Conservation (phyloP, 1,140 invertebrate genomes). For the Drosophila erecta region DNA sequence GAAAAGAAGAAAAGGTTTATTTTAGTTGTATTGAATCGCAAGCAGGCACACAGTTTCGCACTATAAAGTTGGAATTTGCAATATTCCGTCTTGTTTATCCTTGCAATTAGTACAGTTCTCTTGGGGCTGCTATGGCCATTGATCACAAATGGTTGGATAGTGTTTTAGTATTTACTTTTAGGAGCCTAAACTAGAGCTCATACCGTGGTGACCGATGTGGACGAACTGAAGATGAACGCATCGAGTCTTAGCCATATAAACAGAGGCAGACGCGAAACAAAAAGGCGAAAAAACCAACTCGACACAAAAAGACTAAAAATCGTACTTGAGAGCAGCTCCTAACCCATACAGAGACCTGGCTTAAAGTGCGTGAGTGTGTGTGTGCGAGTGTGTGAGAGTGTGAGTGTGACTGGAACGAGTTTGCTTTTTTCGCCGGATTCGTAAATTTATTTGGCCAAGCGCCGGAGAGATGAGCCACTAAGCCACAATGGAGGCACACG, state of each 20-base stretch:
- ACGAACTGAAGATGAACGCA: conserved; percentile 84
- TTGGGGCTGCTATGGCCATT: conserved; percentile 9
- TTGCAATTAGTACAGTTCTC: conserved; percentile 53
- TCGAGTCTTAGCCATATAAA: conserved; percentile 83
- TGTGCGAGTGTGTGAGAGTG: too few relatives aligned
- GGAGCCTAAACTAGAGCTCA: conserved; percentile 83
- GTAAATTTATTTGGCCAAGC: conserved; percentile 79
- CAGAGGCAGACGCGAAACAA: conserved; percentile 57
- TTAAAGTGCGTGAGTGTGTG: conserved; percentile 55
- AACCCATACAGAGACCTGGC: conserved; percentile 41
- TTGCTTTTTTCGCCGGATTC: conserved; percentile 55
- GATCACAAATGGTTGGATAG: conserved; percentile 21
- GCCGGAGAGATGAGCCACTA: conserved; percentile 57
- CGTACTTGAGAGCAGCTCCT: conserved; percentile 53
- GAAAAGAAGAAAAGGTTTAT: conserved; percentile 57
- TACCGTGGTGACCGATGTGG: conserved; percentile 84
- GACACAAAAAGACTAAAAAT: conserved; percentile 49
- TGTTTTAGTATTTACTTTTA: conserved; percentile 59
- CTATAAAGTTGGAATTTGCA: conserved; percentile 33
- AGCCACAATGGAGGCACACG: conserved; percentile 32
- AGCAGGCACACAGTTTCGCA: conserved; percentile 35
- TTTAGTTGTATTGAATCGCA: conserved; percentile 4
- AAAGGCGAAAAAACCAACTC: conserved; percentile 30
- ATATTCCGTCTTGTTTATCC: conserved; percentile 34
- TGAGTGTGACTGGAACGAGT: conserved; percentile 55